These are phyloP conservation scores for Pinna nobilis DNA, from an alignment of 1,140 invertebrate genomes.

Conservation along the genomic window DNA sequence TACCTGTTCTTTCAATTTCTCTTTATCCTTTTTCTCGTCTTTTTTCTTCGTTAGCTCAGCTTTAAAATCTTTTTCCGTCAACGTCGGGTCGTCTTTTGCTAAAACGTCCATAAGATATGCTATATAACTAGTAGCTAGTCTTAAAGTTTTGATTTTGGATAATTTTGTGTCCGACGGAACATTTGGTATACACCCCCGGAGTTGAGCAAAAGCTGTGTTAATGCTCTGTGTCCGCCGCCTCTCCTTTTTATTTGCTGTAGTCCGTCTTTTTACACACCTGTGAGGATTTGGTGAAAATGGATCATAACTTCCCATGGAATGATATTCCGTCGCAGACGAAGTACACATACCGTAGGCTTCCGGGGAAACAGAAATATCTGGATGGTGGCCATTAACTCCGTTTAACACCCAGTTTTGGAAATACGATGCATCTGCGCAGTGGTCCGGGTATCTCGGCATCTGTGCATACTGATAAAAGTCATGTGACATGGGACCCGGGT, in stretches of 20 bases:
- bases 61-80: slow-evolving; percentile 76
- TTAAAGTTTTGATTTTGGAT: slow-evolving; percentile 78
- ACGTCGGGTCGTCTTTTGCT: slow-evolving; percentile 75
- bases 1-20: slow-evolving; percentile 24
- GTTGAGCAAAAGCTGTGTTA: slow-evolving; percentile 94
- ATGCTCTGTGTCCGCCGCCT: slow-evolving; percentile 91
- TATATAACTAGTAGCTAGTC: slow-evolving; percentile 77
- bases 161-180: slow-evolving; percentile 96
- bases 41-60: slow-evolving; percentile 72
- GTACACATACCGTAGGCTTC: slow-evolving; percentile 61
- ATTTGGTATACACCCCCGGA: slow-evolving; percentile 95
- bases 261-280: slow-evolving; percentile 63
- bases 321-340: slow-evolving; percentile 29
- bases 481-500: slow-evolving; percentile 56
- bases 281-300: slow-evolving; percentile 30
- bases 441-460: slow-evolving; percentile 50
- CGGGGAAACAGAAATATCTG: slow-evolving; percentile 56
- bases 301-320: slow-evolving; percentile 33
- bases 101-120: slow-evolving; percentile 76
- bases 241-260: slow-evolving; percentile 91
- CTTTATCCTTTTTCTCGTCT: slow-evolving; percentile 39
- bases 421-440: slow-evolving; percentile 50
- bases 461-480: slow-evolving; percentile 54
- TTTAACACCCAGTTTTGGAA: slow-evolving; percentile 59
- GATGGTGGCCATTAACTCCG: slow-evolving; percentile 40